Evolutionary conservation across 2,797 vertebrate species (phyloP).

Genomic region (Sandelia bainsii): DNA sequence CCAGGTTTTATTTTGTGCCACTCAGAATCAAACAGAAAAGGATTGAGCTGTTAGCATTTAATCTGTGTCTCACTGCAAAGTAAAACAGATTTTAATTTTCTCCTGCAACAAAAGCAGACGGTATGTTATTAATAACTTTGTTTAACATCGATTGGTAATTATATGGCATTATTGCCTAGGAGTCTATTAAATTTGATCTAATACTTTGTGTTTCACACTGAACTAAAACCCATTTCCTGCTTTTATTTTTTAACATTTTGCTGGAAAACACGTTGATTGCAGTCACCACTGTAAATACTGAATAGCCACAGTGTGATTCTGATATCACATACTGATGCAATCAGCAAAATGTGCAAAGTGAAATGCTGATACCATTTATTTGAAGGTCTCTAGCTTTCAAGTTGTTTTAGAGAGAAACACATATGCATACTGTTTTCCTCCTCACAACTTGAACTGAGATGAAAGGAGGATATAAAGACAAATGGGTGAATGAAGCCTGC

Average conservation of each 20-base stretch:
- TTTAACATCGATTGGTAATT: background rate
- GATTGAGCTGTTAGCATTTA: too few relatives aligned
- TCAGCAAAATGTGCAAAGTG: constrained; percentile 45
- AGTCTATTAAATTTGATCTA: background rate
- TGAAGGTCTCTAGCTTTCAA: constrained; percentile 32
- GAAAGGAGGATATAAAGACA: constrained; percentile 52
- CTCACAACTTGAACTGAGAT: constrained; percentile 22
- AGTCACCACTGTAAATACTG: constrained; percentile 15
- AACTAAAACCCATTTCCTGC: background rate
- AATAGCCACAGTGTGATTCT: constrained; percentile 12
- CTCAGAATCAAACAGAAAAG: too few relatives aligned
- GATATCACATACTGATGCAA: constrained; percentile 32
- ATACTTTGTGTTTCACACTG: background rate
- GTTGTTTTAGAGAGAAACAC: constrained; percentile 30
- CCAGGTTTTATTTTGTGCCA: too few relatives aligned
- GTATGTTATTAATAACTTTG: too few relatives aligned
- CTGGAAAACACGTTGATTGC: too few relatives aligned
- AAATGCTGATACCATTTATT: constrained; percentile 54
- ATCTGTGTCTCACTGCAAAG: background rate
- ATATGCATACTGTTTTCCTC: constrained; percentile 24
- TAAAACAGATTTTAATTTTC: background rate
- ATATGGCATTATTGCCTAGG: background rate
- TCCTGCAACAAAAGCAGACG: background rate
- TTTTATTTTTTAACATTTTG: constrained; percentile 1
- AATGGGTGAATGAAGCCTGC: constrained; percentile 44